Evolutionary conservation across 2,888 invertebrate species (phyloP).

Genomic region (Smittia aterrima): DNA sequence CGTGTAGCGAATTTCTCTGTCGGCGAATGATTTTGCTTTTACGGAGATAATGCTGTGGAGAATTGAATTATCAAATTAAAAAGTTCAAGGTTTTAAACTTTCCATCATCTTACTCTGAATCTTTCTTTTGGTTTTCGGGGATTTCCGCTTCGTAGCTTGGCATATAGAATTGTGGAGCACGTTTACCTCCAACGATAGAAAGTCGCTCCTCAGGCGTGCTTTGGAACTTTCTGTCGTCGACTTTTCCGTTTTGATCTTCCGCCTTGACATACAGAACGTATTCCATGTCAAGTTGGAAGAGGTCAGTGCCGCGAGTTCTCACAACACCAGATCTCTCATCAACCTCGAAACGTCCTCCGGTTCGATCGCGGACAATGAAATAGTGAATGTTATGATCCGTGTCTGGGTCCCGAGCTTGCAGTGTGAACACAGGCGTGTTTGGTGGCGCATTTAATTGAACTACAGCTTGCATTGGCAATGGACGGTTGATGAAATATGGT

Average conservation of each 20-base stretch:
- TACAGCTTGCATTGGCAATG: constrained; percentile 95
- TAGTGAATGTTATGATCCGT: constrained; percentile 95
- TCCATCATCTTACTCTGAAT: constrained; percentile 81
- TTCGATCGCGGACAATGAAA: constrained; percentile 90
- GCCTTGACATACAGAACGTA: constrained; percentile 95
- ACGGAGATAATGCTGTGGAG: constrained; percentile 87
- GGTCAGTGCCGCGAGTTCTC: constrained; percentile 84
- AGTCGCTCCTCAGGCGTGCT: constrained; percentile 88
- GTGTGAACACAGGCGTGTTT: constrained; percentile 94
- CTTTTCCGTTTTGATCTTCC: constrained; percentile 88
- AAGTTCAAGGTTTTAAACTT: neutral
- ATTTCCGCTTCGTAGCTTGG: constrained; percentile 93
- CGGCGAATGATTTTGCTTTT: constrained; percentile 96
- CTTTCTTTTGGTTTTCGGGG: constrained; percentile 94
- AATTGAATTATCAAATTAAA: constrained; percentile 22
- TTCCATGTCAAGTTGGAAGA: constrained; percentile 93
- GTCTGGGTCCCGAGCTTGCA: constrained; percentile 94
- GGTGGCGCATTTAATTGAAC: constrained; percentile 93
- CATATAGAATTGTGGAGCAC: constrained; percentile 97
- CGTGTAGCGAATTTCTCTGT: constrained; percentile 93
- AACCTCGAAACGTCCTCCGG: constrained; percentile 76
- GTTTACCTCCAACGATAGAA: constrained; percentile 94
- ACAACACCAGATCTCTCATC: constrained; percentile 91
- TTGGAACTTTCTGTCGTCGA: constrained; percentile 86
- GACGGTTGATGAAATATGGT: constrained; percentile 93